Evolutionary conservation across 2,888 invertebrate species (phyloP), one percentile per base, ranked within the genome.

Genomic region (Agonopterix heracliana): DNA sequence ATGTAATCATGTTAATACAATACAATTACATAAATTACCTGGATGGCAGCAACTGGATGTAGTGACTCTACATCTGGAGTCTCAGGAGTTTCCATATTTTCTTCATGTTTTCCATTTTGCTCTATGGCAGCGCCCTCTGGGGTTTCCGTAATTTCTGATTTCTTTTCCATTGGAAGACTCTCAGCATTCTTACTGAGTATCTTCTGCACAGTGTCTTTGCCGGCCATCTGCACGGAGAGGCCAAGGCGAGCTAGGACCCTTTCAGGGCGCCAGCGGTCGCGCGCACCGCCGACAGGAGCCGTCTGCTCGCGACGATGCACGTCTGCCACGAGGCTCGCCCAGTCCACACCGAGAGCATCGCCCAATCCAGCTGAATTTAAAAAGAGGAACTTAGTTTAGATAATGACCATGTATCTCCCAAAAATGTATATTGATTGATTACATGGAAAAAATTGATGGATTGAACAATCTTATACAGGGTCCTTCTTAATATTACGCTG

Each of bases 311-410:
- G 80, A 9, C 88, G 77, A 36, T 91, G 90, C 4, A 94, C 94
- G 78, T 96, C 95, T 2, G 94, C 94, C 0, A 96, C 94, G 44
- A 98, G 88, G 71, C 96, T 96, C 9, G 96, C 94, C 97, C 97
- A 97, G 79, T 98, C 97, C 1, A 98, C 97, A n/a, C 97, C 97
- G 34, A 98, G 82, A n/a, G 96, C 96, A 79, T 97, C 97, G 4
- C 96, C 96, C 54, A 97, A 91, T 36, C 94, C 92, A 81, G 85
- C 87, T 87, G 54, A 11, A 70, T 64, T 26, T 26, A 26, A 38
- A 9, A n/a, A 38, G 3, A 38, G 9, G n/a, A n/a, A n/a, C 4
- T 38, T 38, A 36, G 60, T 48, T 42, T 47, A 51, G 47, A 50
- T 13, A 42, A n/a, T 46, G 36, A 36, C 9, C 1, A 36, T 9